These are phyloP conservation scores for Corythornis madagascariensis DNA, from an alignment of 2,113 vertebrate genomes.

Conservation along the genomic window DNA sequence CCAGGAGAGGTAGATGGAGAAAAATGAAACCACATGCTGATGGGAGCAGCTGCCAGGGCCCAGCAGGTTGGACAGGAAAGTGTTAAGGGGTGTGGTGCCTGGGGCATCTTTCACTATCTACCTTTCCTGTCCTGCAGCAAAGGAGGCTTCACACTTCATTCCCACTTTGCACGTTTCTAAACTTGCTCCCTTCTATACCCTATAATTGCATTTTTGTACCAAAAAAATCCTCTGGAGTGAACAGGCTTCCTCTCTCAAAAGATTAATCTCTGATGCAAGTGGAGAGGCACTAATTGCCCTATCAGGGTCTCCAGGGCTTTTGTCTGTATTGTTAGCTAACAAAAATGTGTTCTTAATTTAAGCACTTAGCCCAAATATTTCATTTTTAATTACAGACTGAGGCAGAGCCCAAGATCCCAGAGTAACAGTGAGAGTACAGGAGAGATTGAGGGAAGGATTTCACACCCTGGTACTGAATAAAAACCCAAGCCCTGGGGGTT, in stretches of 20 bases:
- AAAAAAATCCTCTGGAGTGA: not conserved
- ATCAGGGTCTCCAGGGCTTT: not conserved
- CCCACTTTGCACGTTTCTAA: not conserved
- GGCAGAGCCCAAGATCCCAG: not conserved
- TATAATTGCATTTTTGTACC: not conserved
- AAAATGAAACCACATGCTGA: not conserved
- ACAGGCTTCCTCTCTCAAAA: not conserved
- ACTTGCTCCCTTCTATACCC: not conserved
- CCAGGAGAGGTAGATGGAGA: not conserved
- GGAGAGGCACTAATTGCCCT: slow-evolving; percentile 4
- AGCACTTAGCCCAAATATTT: slow-evolving; percentile 4
- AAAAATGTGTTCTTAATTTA: not conserved
- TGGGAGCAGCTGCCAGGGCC: not conserved
- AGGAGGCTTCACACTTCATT: not conserved
- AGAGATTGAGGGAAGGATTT: not conserved
- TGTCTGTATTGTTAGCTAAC: not conserved
- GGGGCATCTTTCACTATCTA: not conserved
- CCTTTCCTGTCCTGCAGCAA: not conserved
- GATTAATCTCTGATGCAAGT: not conserved
- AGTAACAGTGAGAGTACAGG: rapidly evolving
- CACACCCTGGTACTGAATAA: not conserved
- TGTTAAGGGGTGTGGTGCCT: rapidly evolving
- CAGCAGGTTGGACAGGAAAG: not conserved
- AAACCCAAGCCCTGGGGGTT: not conserved
- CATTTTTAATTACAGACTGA: not conserved